Evolutionary conservation across 2,888 invertebrate genomes (phyloP), one percentile per base, ranked within the genome.

Genomic region (Mycalesis mineus): DNA sequence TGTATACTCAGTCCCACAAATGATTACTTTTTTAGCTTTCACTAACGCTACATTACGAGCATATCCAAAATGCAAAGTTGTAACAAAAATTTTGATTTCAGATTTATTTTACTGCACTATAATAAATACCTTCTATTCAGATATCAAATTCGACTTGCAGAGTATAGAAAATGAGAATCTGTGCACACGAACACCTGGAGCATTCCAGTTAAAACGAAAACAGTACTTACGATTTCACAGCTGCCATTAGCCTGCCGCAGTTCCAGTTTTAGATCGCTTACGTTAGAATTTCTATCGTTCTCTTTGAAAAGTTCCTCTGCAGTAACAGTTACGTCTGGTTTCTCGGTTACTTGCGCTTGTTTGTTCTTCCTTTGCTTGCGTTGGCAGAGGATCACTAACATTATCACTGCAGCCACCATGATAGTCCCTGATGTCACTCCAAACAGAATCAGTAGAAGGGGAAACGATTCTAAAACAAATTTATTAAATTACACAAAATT

Each of bases 251-350:
- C 94, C 47, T 96, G 96, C 60, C 97, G 91, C 62, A 97, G 91
- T 82, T 97, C 97, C 65, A 96, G 91, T 84, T 97, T 97, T 76
- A 97, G 90, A 84, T 97, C 97, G 66, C 97, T 97, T 72, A 97
- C 96, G 78, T 97, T 97, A 52, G 97, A 97, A 72, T 96, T 96
- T 67, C 96, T 92, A 78, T 97, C 97, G 58, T 96, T 96, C 76
- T 95, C 95, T 68, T 94, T 94, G 66, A 91, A 93, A 40, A 89
- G 65, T 55, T 88, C 88, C 62, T 88, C 88, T 1, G 88, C 81
- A 1, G 84, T 86, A 1, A 88, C 88, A 1, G 89, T 90, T 0
- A 91, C 91, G 37, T 92, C 92, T 2, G 92, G 92, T 68, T 94
- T 93, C 68, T 91, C 92, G 78, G 82, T 78, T 28, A 84, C 83